Evolutionary conservation across 2,113 vertebrate species (phyloP), one percentile per base, ranked within the genome.

Genomic region (Toxotes chatareus): DNA sequence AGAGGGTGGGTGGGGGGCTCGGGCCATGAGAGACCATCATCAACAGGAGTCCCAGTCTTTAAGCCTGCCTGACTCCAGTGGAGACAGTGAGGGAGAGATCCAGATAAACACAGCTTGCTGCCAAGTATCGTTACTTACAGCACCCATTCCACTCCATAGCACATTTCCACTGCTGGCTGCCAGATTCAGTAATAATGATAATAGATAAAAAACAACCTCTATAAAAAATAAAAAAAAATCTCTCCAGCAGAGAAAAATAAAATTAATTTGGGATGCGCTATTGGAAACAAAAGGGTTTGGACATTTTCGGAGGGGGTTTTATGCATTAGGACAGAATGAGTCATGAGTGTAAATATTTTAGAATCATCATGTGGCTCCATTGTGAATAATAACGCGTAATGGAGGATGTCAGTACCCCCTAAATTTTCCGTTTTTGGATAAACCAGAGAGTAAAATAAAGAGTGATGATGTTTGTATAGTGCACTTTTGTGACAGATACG

Each of bases 71-170:
- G 76, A 73, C 79, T 86, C 73, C 73, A 79, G 46, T 44, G 72
- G 55, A 86, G 76, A 84, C 76, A 63, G 70, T 2, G 31, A 89
- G 79, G 73, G 63, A 70, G 64, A 46, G 77, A 83, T 61, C 64
- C 63, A 91, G 88, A 91, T 85, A 83, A 85, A 89, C 81, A 85
- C 63, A 61, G n/a, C 34, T 74, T 19, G 2, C 84, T 84, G 89
- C 86, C 82, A 90, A 88, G 61, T 75, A 57, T 76, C 61, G 21
- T 83, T 85, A 76, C 82, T 85, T 56, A 76, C 70, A 75, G 81
- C 86, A 88, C 79, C 90, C 83, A 68, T 53, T 77, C 34, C 32
- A 46, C 63, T 76, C 63, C 51, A 31, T 27, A 53, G 79, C 70
- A 86, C 53, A 78, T 89, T 92, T 91, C 88, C 86, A 86, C 64